These are phyloP conservation scores for Xenopus petersii DNA, from an alignment of 2,797 vertebrate genomes.

Conservation along the genomic window DNA sequence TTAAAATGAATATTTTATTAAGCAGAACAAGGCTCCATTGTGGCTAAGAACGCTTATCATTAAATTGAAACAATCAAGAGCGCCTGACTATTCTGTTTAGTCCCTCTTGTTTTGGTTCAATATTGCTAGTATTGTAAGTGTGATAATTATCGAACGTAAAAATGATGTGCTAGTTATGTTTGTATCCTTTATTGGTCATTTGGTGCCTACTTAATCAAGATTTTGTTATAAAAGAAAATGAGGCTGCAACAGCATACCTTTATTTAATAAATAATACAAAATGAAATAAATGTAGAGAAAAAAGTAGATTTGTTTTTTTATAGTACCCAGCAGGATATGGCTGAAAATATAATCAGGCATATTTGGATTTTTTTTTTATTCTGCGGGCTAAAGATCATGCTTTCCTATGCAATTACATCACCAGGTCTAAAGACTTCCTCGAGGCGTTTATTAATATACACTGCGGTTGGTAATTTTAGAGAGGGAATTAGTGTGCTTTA, in stretches of 20 bases:
- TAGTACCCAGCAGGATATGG: conserved; percentile 28
- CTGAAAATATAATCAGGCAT: conserved; percentile 25
- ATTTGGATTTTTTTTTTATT: conserved; percentile 24
- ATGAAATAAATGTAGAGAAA: conserved; percentile 14
- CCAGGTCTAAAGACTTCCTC: conserved; percentile 13
- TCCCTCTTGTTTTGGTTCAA: conserved; percentile 49
- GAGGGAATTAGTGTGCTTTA: background rate
- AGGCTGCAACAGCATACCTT: conserved; percentile 43
- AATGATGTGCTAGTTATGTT: conserved; percentile 48
- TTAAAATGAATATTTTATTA: conserved; percentile 52
- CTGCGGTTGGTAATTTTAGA: conserved; percentile 15
- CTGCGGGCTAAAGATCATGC: conserved; percentile 37
- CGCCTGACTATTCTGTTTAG: conserved; percentile 47
- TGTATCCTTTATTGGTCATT: conserved; percentile 47
- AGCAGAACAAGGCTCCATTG: conserved; percentile 50
- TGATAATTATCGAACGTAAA: conserved; percentile 49
- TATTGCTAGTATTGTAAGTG: conserved; percentile 49
- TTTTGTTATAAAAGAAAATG: conserved; percentile 49
- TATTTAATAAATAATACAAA: conserved; percentile 41
- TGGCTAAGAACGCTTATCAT: conserved; percentile 49
- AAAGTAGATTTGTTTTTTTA: conserved; percentile 20
- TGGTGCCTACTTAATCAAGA: conserved; percentile 48
- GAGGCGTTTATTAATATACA: conserved; percentile 27
- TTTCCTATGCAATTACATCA: conserved; percentile 39
- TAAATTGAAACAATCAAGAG: conserved; percentile 50